A percentile compares a stretch with the other conserved stretches of the same genome.
phyloP scores from a whole-genome alignment of 1,140 invertebrate genomes.

The Limonius californicus region DNA sequence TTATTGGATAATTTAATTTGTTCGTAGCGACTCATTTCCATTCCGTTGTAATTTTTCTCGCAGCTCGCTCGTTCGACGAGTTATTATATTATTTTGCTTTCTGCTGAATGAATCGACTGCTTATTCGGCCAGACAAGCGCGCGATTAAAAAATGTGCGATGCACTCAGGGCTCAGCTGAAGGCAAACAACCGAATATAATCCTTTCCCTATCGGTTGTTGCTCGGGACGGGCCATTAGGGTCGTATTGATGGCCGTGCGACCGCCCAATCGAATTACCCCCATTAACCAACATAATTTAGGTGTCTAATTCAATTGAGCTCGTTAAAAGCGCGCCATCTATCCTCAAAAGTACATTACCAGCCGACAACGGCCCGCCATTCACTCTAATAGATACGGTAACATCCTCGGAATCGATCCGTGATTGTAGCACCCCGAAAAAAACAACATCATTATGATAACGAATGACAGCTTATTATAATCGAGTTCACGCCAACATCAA shows the following conservation, averaged over 20 bases:
- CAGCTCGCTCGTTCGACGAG: constrained; percentile 17
- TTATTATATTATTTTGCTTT: constrained; percentile 5
- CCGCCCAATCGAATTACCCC: constrained; percentile 38
- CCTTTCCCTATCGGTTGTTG: constrained; percentile 21
- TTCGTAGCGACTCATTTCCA: constrained; percentile 27
- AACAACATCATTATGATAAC: constrained; percentile 12
- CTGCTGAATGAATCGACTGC: background rate
- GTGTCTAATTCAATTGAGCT: constrained; percentile 42
- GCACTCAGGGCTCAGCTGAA: too few species aligned
- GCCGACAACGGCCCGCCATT: constrained; percentile 17
- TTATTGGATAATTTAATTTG: constrained; percentile 30
- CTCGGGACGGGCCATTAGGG: constrained; percentile 31
- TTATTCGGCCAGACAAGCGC: too few species aligned
- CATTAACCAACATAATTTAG: constrained; percentile 42
- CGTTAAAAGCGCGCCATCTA: constrained; percentile 35
- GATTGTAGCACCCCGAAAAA: background rate
- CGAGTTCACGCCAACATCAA: background rate
- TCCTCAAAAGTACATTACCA: constrained; percentile 30
- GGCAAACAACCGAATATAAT: constrained; percentile 10
- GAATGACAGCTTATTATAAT: constrained; percentile 12
- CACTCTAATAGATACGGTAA: constrained; percentile 8
- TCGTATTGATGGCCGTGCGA: constrained; percentile 36
- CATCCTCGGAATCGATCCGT: constrained; percentile 6
- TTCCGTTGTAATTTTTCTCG: constrained; percentile 28
- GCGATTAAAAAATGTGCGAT: too few species aligned